Percentiles rank a stretch among this genome's conserved stretches.
Evolutionary conservation across 1,140 invertebrate genomes (phyloP).

Genomic region (Charaxes varanes): DNA sequence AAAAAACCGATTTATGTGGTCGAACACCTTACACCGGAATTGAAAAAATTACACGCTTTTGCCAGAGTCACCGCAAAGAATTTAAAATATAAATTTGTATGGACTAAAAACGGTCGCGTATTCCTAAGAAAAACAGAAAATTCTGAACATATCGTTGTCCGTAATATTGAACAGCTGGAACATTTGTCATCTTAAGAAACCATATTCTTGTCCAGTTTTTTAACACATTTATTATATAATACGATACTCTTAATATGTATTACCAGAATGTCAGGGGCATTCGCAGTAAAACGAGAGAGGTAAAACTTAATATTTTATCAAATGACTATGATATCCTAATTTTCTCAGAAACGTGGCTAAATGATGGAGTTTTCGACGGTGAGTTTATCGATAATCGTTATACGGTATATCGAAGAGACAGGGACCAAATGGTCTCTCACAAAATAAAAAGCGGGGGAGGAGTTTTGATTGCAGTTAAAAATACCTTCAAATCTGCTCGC

Average conservation of each 20-base stretch:
- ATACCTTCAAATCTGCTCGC: not conserved
- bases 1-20: slow-evolving; percentile 25
- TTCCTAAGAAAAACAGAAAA: slow-evolving; percentile 25
- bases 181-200: not conserved
- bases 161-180: slow-evolving; percentile 1
- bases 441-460: not conserved
- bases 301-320: no score
- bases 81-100: slow-evolving; percentile 28
- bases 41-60: slow-evolving; percentile 22
- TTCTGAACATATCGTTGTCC: not conserved
- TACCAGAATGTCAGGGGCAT: no score
- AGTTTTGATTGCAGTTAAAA: not conserved
- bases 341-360: not conserved
- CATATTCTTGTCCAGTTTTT: not conserved
- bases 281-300: no score
- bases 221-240: not conserved
- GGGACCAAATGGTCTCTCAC: not conserved
- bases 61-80: slow-evolving; percentile 19
- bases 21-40: slow-evolving; percentile 26
- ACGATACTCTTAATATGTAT: not conserved
- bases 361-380: not conserved
- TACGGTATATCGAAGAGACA: not conserved
- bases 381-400: not conserved
- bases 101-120: slow-evolving; percentile 20
- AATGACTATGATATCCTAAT: no score